Percentiles rank a stretch among this genome's conserved stretches.
phyloP scores from a whole-genome alignment of 2,797 vertebrate genomes.

The Catharus ustulatus region DNA sequence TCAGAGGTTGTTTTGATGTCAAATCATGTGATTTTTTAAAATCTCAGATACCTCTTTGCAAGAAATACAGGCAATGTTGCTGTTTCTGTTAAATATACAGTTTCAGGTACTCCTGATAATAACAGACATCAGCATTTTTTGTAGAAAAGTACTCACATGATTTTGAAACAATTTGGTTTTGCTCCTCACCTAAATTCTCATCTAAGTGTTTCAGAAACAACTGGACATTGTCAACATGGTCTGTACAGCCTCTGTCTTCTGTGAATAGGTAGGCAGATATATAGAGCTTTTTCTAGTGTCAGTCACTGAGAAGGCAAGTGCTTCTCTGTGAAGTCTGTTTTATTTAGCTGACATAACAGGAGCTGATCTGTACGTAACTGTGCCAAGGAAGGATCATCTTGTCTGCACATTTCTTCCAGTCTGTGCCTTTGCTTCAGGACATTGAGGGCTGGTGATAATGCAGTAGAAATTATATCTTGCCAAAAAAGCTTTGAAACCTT shows the following conservation, averaged over 20 bases:
- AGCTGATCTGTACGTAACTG: constrained; percentile 32
- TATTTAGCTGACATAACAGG: constrained; percentile 45
- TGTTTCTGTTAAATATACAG: background rate
- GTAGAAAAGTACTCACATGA: background rate
- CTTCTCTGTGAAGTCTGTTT: constrained; percentile 11
- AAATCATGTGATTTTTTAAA: background rate
- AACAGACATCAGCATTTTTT: background rate
- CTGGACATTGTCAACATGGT: background rate
- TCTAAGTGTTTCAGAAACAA: background rate
- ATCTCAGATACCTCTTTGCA: background rate
- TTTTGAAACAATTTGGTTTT: background rate
- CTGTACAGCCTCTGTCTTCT: background rate
- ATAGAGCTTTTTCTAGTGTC: background rate
- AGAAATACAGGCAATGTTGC: background rate
- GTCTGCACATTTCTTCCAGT: constrained; percentile 60
- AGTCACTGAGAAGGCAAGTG: background rate
- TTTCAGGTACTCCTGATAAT: background rate
- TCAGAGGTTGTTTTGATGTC: background rate
- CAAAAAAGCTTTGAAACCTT: constrained; percentile 50
- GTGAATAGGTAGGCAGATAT: background rate
- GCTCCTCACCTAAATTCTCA: background rate
- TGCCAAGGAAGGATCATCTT: constrained; percentile 64
- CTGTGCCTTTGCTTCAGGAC: constrained; percentile 63
- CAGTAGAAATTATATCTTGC: constrained; percentile 40
- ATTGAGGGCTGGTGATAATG: constrained; percentile 54